Evolutionary conservation across 2,113 vertebrate species (phyloP), one percentile per base, ranked within the genome.

Genomic region (Corvus moneduloides): DNA sequence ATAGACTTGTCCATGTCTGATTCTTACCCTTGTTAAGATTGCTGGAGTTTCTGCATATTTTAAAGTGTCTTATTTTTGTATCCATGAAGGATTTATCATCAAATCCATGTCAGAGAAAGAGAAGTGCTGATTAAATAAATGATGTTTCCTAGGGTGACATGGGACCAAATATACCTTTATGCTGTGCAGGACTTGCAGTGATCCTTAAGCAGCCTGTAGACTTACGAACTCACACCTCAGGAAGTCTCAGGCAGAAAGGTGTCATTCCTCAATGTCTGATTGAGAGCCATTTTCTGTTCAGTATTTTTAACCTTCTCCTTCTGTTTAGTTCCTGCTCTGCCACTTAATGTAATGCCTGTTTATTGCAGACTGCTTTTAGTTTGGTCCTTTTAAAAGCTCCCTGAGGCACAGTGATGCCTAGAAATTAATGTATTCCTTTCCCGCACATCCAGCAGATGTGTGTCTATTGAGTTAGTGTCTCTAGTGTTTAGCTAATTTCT

Each of bases 361-460:
- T 92, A 90, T 84, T 82, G 86, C 83, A 95, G 92, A n/a, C 83
- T 95, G 94, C 92, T 97, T 96, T 96, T 97, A 96, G 93, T 96
- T 97, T 93, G 79, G 85, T 84, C 86, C 56, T 90, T 95, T 94
- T 95, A 94, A 96, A 94, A 94, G 90, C 93, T 94, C 92, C 94
- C 96, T 46, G 92, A 90, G 93, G 96, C 93, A 86, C 85, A 41
- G 84, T 91, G 90, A 93, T 92, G 88, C 85, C 90, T 92, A 92
- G 88, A 97, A 96, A 96, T 97, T 59, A 96, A 95, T 75, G 93
- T 82, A 89, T 96, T 95, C 88, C 80, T 83, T 90, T 92, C 94
- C 93, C 2, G 56, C 85, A 86, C 83, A 86, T 51, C 82, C 84
- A 94, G 93, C 96, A 97, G 95, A 95, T 74, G 79, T 84, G 93